These are phyloP conservation scores for Ryuthela nishihirai DNA, from an alignment of 2,888 invertebrate genomes.

Conservation along the genomic window DNA sequence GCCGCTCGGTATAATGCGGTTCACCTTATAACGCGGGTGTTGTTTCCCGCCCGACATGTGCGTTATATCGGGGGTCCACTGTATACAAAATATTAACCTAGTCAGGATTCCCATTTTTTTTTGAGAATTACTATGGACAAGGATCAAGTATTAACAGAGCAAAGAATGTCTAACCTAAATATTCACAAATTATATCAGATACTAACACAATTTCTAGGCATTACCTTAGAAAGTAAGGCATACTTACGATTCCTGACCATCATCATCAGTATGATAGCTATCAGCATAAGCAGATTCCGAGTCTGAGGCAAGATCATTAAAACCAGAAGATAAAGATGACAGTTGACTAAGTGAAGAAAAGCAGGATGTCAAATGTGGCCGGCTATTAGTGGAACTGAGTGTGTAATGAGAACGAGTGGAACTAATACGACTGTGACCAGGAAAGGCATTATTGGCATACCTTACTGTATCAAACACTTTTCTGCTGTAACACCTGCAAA, in stretches of 20 bases:
- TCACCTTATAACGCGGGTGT: too few relatives aligned
- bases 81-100: too few relatives aligned
- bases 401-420: conserved; percentile 41
- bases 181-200: too few relatives aligned
- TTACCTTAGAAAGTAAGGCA: too few relatives aligned
- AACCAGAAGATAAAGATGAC: conserved; percentile 34
- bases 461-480: conserved; percentile 89
- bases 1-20: too few relatives aligned
- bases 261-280: conserved; percentile 46
- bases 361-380: conserved; percentile 20
- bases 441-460: conserved; percentile 58
- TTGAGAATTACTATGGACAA: too few relatives aligned
- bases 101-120: too few relatives aligned
- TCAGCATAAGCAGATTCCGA: conserved; percentile 47
- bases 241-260: conserved; percentile 46
- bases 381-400: conserved; percentile 17
- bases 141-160: too few relatives aligned
- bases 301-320: conserved; percentile 45
- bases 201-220: too few relatives aligned
- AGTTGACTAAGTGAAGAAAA: conserved; percentile 36
- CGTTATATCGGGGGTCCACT: too few relatives aligned
- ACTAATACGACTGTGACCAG: conserved; percentile 12
- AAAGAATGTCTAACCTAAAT: too few relatives aligned
- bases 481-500: conserved; percentile 70
- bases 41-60: too few relatives aligned